phyloP scores from a whole-genome alignment of 2,113 vertebrate species.

The Vulpes lagopus region DNA sequence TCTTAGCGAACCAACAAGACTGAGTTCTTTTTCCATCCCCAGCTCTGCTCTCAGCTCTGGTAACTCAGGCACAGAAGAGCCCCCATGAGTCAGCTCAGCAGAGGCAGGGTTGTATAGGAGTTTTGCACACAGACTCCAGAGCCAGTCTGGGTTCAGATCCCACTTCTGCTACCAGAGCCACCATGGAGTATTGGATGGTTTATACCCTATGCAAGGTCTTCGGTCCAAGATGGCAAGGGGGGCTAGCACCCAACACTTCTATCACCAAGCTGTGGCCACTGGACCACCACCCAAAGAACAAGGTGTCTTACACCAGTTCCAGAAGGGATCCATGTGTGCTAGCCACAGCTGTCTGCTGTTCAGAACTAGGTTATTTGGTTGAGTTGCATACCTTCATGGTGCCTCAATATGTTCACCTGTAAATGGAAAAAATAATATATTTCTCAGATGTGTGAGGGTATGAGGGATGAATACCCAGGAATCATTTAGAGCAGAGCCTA shows the following conservation, averaged over 20 bases:
- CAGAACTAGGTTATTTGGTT: background rate
- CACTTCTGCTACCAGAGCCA: background rate
- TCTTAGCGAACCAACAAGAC: background rate
- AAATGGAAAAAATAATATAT: background rate
- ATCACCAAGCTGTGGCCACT: background rate
- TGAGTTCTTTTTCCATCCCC: background rate
- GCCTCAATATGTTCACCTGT: background rate
- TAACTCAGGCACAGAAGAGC: background rate
- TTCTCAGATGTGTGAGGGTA: background rate
- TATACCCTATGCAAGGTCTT: background rate
- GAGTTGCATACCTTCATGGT: background rate
- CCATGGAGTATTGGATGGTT: no score
- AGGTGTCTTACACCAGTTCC: background rate
- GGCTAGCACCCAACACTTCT: no score
- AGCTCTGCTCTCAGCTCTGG: background rate
- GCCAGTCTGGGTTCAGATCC: background rate
- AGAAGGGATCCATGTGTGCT: background rate
- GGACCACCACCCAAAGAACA: background rate
- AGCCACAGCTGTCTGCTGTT: rapidly evolving
- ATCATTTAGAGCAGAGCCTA: background rate
- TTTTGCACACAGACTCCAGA: background rate
- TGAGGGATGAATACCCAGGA: background rate
- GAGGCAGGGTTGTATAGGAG: rapidly evolving
- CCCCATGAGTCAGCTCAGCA: background rate
- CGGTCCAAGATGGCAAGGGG: background rate